Base-by-base conservation (phyloP, 2,797 vertebrate genomes). In the Synaphobranchus kaupii region DNA sequence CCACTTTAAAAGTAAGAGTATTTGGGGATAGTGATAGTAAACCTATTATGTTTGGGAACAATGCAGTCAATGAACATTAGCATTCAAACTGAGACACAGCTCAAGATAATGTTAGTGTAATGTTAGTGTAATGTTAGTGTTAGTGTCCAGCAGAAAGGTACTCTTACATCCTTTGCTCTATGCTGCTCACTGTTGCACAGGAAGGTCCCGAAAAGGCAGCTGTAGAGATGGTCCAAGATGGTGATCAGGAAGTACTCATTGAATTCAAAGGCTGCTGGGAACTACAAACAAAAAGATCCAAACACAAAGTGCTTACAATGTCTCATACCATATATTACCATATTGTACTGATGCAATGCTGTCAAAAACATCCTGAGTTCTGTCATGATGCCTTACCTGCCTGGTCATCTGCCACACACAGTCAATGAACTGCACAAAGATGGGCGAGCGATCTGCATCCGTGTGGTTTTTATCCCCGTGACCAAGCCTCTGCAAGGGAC, bases 341-440 rank as follows among this genome's bases (percentile, higher is more conserved):
- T 15, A 5, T 78, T 44, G 7, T 71, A 34, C 68, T 31, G 28
- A 71, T 34, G 68, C n/a, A 71, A 71, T 9, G n/a, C 10, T 71
- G 12, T 34, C 31, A 76, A 22, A 34, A 17, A 15, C 17, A 58
- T 58, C 56, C 56, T 15, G 4, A 39, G 71, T 13, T 22, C 22
- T 25, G 25, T 8, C 2, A 4, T 20, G 39, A 39, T 78, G 34
- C 73, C 88, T 87, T 93, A 99, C 99, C 97, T 99, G 98, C 91
- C 96, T 96, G n/a, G 97, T 99, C 96, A 99, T 96, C 87, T 99
- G 99, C 99, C 99, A 99, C 86, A 99, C 98, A 54, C 97, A 99
- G 93, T 99, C 98, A 1, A 99, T 95, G 90, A 99, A 99, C 94
- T 99, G 99, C 90, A 99, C 97, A 82, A 99, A 99, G 90, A 99